phyloP scores from a whole-genome alignment of 2,888 invertebrate genomes.

The Eledona agricola region DNA sequence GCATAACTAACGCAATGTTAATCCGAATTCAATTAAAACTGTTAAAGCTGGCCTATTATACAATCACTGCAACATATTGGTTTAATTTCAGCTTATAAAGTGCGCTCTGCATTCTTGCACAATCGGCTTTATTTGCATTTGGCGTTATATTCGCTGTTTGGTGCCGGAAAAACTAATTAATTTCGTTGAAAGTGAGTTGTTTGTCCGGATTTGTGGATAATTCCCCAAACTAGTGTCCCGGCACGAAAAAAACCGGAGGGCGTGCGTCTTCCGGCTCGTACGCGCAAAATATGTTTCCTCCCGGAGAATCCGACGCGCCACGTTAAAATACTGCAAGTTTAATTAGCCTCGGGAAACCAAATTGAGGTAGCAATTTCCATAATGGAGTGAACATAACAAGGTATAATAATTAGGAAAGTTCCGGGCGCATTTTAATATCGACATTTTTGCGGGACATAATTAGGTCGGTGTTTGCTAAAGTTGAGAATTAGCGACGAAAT shows the following conservation, averaged over 20 bases:
- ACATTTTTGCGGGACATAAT: constrained; percentile 18
- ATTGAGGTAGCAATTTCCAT: constrained; percentile 27
- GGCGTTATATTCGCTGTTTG: no score
- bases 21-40: constrained; percentile 4
- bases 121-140: constrained; percentile 14
- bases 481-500: constrained; percentile 11
- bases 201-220: constrained; percentile 20
- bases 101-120: constrained; percentile 10
- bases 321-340: constrained; percentile 20
- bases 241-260: constrained; percentile 18
- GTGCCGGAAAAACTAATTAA: no score
- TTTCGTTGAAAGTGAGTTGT: no score
- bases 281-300: constrained; percentile 12
- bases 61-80: constrained; percentile 7
- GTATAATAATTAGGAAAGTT: constrained; percentile 23
- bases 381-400: constrained; percentile 19
- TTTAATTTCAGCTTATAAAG: constrained; percentile 12
- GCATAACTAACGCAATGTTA: background rate
- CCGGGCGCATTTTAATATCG: constrained; percentile 12
- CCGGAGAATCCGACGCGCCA: constrained; percentile 3
- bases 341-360: constrained; percentile 22
- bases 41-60: background rate
- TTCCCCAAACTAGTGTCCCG: constrained; percentile 7
- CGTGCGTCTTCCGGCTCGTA: constrained; percentile 3
- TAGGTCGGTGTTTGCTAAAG: constrained; percentile 5